phyloP scores from a whole-genome alignment of 1,140 invertebrate genomes.

The Pogonomyrmex barbatus region DNA sequence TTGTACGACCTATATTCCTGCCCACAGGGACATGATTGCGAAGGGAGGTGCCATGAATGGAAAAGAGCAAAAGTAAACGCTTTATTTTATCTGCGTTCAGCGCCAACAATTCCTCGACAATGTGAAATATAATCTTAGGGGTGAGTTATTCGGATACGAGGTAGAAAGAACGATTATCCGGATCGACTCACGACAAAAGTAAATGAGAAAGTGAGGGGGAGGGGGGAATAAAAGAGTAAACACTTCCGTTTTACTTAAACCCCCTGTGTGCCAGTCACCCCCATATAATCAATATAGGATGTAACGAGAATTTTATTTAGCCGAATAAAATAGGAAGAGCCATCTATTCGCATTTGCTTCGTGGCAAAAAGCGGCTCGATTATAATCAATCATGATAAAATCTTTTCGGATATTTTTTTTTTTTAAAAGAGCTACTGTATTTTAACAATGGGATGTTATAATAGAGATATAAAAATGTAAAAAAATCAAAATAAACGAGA shows the following conservation, averaged over 20 bases:
- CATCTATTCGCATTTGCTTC: background rate
- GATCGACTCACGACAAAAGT: background rate
- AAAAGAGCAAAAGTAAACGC: conserved; percentile 1
- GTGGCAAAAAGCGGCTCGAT: background rate
- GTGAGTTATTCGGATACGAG: background rate
- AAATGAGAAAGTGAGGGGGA: background rate
- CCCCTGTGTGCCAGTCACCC: background rate
- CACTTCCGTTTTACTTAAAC: background rate
- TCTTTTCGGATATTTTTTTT: background rate
- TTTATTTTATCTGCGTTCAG: background rate
- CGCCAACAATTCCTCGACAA: background rate
- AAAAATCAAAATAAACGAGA: too few relatives aligned
- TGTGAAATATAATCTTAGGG: background rate
- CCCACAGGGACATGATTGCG: background rate
- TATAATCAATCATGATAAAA: conserved; percentile 11
- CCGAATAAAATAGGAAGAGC: background rate
- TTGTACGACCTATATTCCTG: conserved; percentile 15
- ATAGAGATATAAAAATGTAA: background rate
- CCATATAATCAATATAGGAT: background rate
- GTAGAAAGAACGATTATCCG: background rate
- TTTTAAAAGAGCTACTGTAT: conserved; percentile 9
- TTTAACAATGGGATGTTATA: background rate
- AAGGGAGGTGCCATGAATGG: background rate
- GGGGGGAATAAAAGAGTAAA: background rate
- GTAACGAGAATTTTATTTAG: too few relatives aligned